Conservation (phyloP, 1,140 invertebrate genomes). For the Pachyrhynchus sulphureomaculatus region DNA sequence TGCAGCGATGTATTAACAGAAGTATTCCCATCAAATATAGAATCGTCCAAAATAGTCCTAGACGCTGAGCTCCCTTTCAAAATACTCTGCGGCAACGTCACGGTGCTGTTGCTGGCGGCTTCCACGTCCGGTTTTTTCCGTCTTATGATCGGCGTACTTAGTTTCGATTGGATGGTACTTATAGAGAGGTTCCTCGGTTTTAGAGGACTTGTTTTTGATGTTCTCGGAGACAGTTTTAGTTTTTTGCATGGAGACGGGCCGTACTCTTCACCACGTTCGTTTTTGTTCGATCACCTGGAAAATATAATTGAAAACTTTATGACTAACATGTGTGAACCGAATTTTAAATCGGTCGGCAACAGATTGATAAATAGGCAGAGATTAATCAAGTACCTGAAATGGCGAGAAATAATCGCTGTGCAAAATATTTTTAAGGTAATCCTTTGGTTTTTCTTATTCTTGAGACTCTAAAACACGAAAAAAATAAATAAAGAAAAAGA, state of each 20-base stretch:
- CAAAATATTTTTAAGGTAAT: no score
- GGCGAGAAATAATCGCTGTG: no score
- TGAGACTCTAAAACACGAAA: no score
- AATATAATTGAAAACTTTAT: neutral
- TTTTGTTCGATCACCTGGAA: conserved; percentile 19
- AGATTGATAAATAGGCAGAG: no score
- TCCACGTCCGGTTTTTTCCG: conserved; percentile 29
- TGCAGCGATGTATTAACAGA: conserved; percentile 1
- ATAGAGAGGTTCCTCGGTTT: neutral
- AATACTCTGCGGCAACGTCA: conserved; percentile 43
- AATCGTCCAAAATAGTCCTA: conserved; percentile 4
- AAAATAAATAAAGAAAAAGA: no score
- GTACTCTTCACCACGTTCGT: conserved; percentile 11
- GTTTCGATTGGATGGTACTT: conserved; percentile 13
- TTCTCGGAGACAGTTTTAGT: conserved; percentile 32
- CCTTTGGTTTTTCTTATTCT: no score
- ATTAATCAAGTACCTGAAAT: no score
- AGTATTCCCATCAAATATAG: conserved; percentile 2
- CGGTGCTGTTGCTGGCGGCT: neutral
- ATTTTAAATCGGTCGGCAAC: no score
- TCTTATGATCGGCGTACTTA: conserved; percentile 42
- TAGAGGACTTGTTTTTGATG: conserved; percentile 9
- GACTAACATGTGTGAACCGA: neutral
- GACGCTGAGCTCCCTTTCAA: conserved; percentile 35
- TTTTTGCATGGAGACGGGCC: conserved; percentile 34